A percentile compares a stretch with the other conserved stretches of the same genome.
phyloP scores from a whole-genome alignment of 2,888 invertebrate genomes.

The Coleophora deauratella region DNA sequence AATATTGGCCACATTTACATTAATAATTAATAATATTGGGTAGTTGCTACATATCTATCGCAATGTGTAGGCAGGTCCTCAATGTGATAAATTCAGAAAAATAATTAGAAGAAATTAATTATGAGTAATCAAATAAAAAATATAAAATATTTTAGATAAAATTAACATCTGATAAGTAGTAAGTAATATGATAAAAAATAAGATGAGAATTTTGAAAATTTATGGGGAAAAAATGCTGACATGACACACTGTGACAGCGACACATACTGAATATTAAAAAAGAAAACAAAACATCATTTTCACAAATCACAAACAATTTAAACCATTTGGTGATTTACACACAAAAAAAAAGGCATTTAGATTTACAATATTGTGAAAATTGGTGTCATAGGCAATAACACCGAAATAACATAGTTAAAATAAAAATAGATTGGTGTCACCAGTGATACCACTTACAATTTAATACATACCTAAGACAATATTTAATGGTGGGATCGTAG shows the following conservation, averaged over 20 bases:
- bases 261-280: no score
- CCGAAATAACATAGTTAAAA: constrained; percentile 47
- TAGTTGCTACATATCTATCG: constrained; percentile 48
- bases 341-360: no score
- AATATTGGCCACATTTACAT: constrained; percentile 70
- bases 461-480: constrained; percentile 64
- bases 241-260: no score
- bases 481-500: constrained; percentile 73
- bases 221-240: no score
- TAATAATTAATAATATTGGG: constrained; percentile 51
- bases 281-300: no score
- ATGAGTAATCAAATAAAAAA: no score
- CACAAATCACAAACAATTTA: background rate
- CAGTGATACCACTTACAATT: constrained; percentile 60
- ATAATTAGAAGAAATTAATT: constrained; percentile 13
- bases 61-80: constrained; percentile 36
- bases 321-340: no score
- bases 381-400: constrained; percentile 61
- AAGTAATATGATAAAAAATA: no score
- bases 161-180: no score
- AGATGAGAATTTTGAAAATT: no score
- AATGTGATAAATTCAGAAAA: constrained; percentile 32
- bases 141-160: no score
- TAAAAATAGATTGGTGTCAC: constrained; percentile 49
- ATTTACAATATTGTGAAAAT: no score